Evolutionary conservation across 2,888 invertebrate genomes (phyloP), one percentile per base, ranked within the genome.

Genomic region (Anthophora plumipes): DNA sequence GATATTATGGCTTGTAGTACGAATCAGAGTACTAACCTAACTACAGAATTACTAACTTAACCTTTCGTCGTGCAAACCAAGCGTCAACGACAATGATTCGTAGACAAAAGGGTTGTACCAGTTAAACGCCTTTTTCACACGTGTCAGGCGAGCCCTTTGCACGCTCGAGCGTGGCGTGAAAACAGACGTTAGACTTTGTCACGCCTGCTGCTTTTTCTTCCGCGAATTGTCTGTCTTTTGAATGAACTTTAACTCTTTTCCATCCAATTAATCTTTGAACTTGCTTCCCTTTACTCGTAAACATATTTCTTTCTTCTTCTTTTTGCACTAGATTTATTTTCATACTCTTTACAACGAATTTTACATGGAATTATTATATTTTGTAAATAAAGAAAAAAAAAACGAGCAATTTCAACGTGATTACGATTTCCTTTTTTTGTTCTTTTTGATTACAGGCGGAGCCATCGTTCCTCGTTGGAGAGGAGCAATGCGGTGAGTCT

Each of bases 401-500:
- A 11, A 25, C 54, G 54, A 25, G 22, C n/a, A 50, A 55, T 14
- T 61, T 46, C 11, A 61, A 61, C 14, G 25, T 25, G 9, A 25
- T 2, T 8, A 12, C n/a, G 6, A 14, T 17, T 43, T 8, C 46
- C 1, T 67, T 71, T 74, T 82, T 60, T 14, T 17, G 25, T 8
- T 46, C 1, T 67, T 71, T 74, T 82, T 60, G 54, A 69, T 86
- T 85, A 17, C 80, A 81, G 85, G 52, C 59, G 67, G 72, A 55
- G 54, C 52, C 37, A 14, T 14, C 54, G 25, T 57, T 59, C 69
- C 57, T 77, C 66, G 41, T 57, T 61, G 64, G 55, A 61, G 75
- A 68, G 50, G 69, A 73, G 55, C 76, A 69, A 80, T 78, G 83
- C 39, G 84, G 78, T 82, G 69, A 78, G 80, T 82, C 48, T 79